A percentile compares a stretch with the other conserved stretches of the same genome.
Evolutionary conservation across 2,797 vertebrate genomes (phyloP).

Genomic region (Notamacropus eugenii): DNA sequence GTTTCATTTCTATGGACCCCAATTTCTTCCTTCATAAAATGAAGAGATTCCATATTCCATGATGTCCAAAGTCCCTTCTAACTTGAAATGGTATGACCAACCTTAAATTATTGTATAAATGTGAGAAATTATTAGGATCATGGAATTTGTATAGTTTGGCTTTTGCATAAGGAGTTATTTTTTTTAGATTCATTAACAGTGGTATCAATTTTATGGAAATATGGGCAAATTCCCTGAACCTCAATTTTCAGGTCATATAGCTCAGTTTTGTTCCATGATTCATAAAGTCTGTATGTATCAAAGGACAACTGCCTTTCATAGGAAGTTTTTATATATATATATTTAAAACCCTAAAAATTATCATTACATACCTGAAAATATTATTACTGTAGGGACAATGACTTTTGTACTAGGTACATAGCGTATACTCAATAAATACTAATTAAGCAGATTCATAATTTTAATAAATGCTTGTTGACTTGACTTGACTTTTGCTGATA

Average conservation of each 20-base stretch:
- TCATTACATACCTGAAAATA: neutral
- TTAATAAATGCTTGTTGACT: neutral
- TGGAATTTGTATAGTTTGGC: neutral
- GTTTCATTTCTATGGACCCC: neutral
- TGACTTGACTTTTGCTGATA: neutral
- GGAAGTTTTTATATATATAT: neutral
- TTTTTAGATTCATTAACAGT: neutral
- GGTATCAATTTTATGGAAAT: neutral
- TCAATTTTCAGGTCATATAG: constrained; percentile 38
- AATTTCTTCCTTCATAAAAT: neutral
- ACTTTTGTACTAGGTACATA: neutral
- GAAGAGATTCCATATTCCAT: neutral
- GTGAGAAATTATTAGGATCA: neutral
- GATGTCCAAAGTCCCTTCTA: neutral
- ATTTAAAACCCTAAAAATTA: neutral
- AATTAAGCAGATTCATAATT: neutral
- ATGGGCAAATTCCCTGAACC: neutral
- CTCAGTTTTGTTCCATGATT: neutral
- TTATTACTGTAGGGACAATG: neutral
- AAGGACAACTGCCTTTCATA: neutral
- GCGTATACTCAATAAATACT: neutral
- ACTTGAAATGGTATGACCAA: neutral
- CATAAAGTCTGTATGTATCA: constrained; percentile 25
- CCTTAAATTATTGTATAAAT: neutral
- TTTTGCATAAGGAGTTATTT: neutral